Percentiles rank a stretch among this genome's conserved stretches.
Evolutionary conservation across 2,888 invertebrate genomes (phyloP).

Genomic region (Epistrophe eligans): DNA sequence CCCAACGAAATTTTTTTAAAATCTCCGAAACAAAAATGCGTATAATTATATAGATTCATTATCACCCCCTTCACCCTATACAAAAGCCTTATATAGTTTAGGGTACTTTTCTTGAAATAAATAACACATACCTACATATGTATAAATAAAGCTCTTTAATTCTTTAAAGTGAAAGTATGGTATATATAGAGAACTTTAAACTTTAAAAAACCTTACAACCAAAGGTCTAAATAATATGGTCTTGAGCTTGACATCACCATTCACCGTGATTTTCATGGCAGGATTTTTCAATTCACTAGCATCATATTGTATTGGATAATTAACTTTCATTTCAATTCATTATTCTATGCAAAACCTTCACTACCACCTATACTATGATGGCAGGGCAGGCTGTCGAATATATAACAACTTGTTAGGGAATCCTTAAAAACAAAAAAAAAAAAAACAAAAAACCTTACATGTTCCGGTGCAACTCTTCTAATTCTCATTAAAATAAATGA

Average conservation of each 20-base stretch:
- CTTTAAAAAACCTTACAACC: background rate
- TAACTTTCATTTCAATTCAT: slow-evolving; percentile 43
- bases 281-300: background rate
- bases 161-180: too few species aligned
- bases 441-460: background rate
- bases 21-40: too few species aligned
- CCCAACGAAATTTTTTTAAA: too few species aligned
- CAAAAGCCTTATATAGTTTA: too few species aligned
- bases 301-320: slow-evolving; percentile 29
- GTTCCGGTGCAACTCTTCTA: slow-evolving; percentile 76
- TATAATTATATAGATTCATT: too few species aligned
- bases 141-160: too few species aligned
- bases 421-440: background rate
- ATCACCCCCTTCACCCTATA: too few species aligned
- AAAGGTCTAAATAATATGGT: background rate
- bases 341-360: background rate
- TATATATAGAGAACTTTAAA: too few species aligned
- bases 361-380: background rate
- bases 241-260: slow-evolving; percentile 7
- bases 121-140: too few species aligned
- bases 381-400: background rate
- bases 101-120: too few species aligned
- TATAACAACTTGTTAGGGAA: background rate
- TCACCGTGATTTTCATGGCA: background rate
- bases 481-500: slow-evolving; percentile 82